phyloP scores from a whole-genome alignment of 2,113 vertebrate genomes.

The Oreochromis spilurus region DNA sequence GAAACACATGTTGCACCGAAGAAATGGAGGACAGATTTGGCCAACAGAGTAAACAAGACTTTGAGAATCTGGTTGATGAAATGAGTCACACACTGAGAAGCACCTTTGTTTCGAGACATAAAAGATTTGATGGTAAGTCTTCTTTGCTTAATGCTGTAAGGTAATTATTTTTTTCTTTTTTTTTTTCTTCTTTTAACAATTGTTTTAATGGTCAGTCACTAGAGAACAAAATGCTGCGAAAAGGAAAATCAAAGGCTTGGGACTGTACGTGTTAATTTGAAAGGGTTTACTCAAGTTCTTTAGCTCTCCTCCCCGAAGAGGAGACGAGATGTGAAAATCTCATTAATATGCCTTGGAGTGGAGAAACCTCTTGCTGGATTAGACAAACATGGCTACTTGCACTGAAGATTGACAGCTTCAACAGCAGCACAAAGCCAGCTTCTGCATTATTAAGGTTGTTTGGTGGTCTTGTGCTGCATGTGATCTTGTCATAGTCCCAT shows the following conservation, averaged over 20 bases:
- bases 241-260: not conserved
- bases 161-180: not conserved
- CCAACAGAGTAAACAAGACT: slow-evolving; percentile 88
- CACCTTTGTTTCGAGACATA: slow-evolving; percentile 87
- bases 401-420: slow-evolving; percentile 52
- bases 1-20: slow-evolving; percentile 88
- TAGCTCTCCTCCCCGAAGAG: slow-evolving; percentile 8
- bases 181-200: not conserved
- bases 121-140: slow-evolving; percentile 91
- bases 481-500: slow-evolving; percentile 23
- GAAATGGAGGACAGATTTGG: slow-evolving; percentile 91
- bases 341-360: slow-evolving; percentile 48
- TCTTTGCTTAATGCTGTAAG: not conserved
- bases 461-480: slow-evolving; percentile 20
- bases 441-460: slow-evolving; percentile 47
- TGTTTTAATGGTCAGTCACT: not conserved
- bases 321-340: slow-evolving; percentile 35
- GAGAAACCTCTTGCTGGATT: slow-evolving; percentile 53
- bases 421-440: slow-evolving; percentile 15
- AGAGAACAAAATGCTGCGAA: not conserved
- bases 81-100: slow-evolving; percentile 87
- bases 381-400: slow-evolving; percentile 53
- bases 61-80: slow-evolving; percentile 87
- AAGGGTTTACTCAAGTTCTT: not conserved
- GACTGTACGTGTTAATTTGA: slow-evolving; percentile 28